phyloP scores from a whole-genome alignment of 2,113 vertebrate genomes.

The Zingel zingel region DNA sequence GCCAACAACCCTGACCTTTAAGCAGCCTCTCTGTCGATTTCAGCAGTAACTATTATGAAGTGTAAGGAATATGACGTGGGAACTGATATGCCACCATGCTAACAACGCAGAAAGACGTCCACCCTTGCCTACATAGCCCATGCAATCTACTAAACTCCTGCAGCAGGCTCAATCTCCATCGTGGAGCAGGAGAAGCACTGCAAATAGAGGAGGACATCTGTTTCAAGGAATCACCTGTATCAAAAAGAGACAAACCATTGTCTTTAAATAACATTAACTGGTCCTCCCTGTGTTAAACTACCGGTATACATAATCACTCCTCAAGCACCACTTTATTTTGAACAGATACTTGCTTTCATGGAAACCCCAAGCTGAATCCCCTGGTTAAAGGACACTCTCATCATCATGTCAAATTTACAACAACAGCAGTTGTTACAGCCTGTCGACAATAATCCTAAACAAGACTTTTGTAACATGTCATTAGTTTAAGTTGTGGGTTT shows the following conservation, averaged over 20 bases:
- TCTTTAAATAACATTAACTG: not conserved
- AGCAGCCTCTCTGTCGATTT: slow-evolving; percentile 7
- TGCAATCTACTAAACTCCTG: not conserved
- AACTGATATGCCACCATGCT: not conserved
- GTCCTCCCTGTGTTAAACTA: not conserved
- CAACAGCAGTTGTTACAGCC: not conserved
- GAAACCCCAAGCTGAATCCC: not conserved
- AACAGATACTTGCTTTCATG: not conserved
- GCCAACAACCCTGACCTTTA: slow-evolving; percentile 19
- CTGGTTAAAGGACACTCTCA: not conserved
- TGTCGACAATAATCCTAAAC: not conserved
- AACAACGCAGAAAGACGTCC: not conserved
- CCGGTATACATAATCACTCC: not conserved
- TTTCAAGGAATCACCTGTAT: not conserved
- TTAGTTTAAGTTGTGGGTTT: not conserved
- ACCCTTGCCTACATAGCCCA: too few species aligned
- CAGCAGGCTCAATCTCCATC: not conserved
- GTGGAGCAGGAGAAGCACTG: not conserved
- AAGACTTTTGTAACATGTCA: slow-evolving; percentile 5
- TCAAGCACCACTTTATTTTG: not conserved
- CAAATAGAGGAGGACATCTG: not conserved
- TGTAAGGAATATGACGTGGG: not conserved
- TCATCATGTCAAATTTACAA: not conserved
- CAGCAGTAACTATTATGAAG: not conserved
- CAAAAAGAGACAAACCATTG: not conserved